These are phyloP conservation scores for Odontamblyopus lacepedii DNA, from an alignment of 2,797 vertebrate genomes.

Conservation along the genomic window DNA sequence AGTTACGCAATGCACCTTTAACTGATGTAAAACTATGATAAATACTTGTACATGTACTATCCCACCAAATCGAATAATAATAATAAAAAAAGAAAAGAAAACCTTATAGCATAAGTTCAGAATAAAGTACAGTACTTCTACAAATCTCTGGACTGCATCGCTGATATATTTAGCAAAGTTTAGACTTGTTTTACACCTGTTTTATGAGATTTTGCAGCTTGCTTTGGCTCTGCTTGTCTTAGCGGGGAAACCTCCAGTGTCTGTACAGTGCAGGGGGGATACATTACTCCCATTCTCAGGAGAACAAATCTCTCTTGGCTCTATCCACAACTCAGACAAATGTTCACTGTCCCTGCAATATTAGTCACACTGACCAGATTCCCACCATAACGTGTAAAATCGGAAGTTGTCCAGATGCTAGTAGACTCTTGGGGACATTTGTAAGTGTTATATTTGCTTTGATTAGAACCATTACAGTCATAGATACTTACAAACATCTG, in stretches of 20 bases:
- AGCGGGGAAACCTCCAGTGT: slow-evolving; percentile 59
- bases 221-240: slow-evolving; percentile 54
- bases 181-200: slow-evolving; percentile 4
- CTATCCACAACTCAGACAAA: slow-evolving; percentile 27
- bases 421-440: background rate
- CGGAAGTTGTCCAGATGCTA: slow-evolving; percentile 3
- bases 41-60: too few relatives aligned
- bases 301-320: slow-evolving; percentile 50
- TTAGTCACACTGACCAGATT: slow-evolving; percentile 24
- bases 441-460: background rate
- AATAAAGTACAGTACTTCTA: background rate
- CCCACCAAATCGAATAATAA: too few relatives aligned
- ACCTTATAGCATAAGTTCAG: too few relatives aligned
- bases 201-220: slow-evolving; percentile 49
- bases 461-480: background rate
- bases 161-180: background rate
- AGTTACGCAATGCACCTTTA: too few relatives aligned
- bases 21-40: too few relatives aligned
- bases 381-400: slow-evolving; percentile 7
- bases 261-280: slow-evolving; percentile 56
- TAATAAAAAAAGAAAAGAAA: too few relatives aligned
- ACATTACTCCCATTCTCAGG: slow-evolving; percentile 57
- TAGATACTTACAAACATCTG: background rate
- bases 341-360: slow-evolving; percentile 37
- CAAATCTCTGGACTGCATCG: background rate